phyloP scores from a whole-genome alignment of 2,113 vertebrate genomes.

The Phaetusa simplex region DNA sequence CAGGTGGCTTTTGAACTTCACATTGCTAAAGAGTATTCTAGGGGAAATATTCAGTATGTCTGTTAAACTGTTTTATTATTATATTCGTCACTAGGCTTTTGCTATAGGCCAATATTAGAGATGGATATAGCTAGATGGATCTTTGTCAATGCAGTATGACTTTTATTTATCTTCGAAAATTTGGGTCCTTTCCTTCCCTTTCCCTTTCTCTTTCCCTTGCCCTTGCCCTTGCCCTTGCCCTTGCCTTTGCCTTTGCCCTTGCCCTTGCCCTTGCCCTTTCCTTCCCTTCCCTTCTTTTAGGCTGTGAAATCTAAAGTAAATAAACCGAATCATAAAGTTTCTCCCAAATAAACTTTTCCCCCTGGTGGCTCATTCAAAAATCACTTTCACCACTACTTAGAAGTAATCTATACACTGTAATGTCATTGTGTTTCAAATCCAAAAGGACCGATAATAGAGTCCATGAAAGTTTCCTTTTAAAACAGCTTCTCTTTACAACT shows the following conservation, averaged over 20 bases:
- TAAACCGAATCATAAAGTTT: background rate
- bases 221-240: too few relatives aligned
- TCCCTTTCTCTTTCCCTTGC: too few relatives aligned
- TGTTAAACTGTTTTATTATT: background rate
- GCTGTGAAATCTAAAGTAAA: background rate
- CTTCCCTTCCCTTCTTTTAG: background rate
- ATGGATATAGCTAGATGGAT: background rate
- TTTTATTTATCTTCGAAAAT: background rate
- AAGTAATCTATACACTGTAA: background rate
- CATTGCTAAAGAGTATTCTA: background rate
- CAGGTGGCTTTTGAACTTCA: background rate
- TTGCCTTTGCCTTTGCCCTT: too few relatives aligned
- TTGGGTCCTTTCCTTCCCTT: too few relatives aligned
- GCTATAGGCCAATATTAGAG: background rate
- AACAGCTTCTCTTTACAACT: background rate
- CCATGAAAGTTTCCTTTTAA: background rate
- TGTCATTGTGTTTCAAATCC: background rate
- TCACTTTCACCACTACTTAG: background rate
- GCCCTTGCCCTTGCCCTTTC: too few relatives aligned
- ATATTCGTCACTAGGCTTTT: background rate
- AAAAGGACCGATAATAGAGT: background rate
- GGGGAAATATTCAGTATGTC: background rate
- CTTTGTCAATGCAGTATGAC: background rate
- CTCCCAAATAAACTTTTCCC: background rate
- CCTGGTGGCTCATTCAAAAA: background rate